Evolutionary conservation across 2,888 invertebrate genomes (phyloP).

Genomic region (Drosophila koepferae): DNA sequence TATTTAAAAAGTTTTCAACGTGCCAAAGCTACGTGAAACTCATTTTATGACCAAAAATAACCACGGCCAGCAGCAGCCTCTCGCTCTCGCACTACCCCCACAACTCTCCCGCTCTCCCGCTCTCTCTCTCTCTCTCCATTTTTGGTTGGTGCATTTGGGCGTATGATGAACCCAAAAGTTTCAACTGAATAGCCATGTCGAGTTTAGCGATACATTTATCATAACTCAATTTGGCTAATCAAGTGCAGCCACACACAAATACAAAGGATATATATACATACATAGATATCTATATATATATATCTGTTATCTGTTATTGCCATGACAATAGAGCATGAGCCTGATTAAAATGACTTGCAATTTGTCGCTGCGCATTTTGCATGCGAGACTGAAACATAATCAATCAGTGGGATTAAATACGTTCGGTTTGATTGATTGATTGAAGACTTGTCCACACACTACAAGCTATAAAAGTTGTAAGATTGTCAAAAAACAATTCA

Average conservation of each 20-base stretch:
- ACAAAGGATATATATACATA: background rate
- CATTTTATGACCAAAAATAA: constrained; percentile 41
- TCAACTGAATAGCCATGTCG: constrained; percentile 17
- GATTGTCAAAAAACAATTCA: background rate
- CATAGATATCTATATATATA: background rate
- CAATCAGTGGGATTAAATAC: constrained; percentile 1
- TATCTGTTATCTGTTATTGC: background rate
- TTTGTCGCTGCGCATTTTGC: constrained; percentile 8
- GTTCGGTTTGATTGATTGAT: background rate
- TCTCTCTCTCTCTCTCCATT: background rate
- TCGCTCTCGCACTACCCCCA: background rate
- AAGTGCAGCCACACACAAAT: constrained; percentile 44
- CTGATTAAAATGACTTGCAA: constrained; percentile 12
- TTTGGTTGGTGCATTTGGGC: constrained; percentile 39
- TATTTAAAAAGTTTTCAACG: constrained; percentile 69
- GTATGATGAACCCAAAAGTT: constrained; percentile 41
- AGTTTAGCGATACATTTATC: constrained; percentile 57
- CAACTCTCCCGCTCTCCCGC: background rate
- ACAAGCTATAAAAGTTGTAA: background rate
- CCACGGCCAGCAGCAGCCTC: background rate
- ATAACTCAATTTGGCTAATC: constrained; percentile 66
- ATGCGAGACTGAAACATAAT: constrained; percentile 7
- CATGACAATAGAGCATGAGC: constrained; percentile 1
- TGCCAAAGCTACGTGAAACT: constrained; percentile 59
- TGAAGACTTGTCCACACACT: background rate